Evolutionary conservation across 2,113 vertebrate genomes (phyloP), one percentile per base, ranked within the genome.

Genomic region (Aplodontia rufa): DNA sequence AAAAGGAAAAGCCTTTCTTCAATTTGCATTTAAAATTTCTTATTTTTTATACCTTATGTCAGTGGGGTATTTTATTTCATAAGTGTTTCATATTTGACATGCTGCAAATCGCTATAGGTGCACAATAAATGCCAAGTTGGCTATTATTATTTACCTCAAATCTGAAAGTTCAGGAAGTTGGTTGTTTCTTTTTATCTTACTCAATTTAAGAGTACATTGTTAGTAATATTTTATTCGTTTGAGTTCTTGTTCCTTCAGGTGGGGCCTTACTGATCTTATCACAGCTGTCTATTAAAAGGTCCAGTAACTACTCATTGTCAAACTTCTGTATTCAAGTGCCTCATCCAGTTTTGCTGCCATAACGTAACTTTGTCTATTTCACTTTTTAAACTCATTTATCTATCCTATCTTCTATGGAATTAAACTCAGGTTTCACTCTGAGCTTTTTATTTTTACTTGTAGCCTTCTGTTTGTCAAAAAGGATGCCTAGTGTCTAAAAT

Each of bases 1-100:
- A 87, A 76, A 75, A 93, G 14, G 49, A 71, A 93, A 78, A 80
- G 14, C 11, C 12, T 87, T 91, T 55, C 37, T 95, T 93, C 88
- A 53, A 47, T 80, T 96, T 92, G 53, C 26, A 32, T 94, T 90
- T 24, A 47, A 58, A 19, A 19, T 8, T 26, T 78, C 92, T 92
- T 92, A 53, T n/a, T 78, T 93, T 92, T 92, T 60, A 42, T 17
- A 42, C 3, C 3, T 37, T 64, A 53, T 51, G 16, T 66, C 35
- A 53, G 11, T 95, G 14, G 49, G 68, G 19, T 5, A 0, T 87
- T 74, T 60, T 47, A 66, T 84, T 87, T 92, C 17, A 22, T 53
- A 74, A 78, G 14, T 69, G 47, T 49, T 90, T 88, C 8, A 10
- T 62, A 35, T 37, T 81, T 83, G 40, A 53, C n/a, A n/a, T 58